Base-by-base conservation (phyloP, 2,113 vertebrate genomes). In the Rutilus rutilus region DNA sequence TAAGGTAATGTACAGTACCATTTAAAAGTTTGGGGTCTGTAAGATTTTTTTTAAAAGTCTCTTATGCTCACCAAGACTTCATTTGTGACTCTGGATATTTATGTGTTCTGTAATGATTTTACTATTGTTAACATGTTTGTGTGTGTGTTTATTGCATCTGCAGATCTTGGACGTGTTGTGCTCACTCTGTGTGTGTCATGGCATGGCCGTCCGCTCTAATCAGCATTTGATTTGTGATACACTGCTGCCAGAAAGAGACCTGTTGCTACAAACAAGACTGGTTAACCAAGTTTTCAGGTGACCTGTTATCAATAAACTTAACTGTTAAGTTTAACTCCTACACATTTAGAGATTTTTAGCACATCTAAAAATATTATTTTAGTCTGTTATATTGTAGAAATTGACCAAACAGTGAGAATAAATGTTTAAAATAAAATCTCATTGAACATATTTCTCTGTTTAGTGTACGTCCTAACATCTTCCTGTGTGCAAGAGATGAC, bases 221-320 rank as follows among this genome's bases (percentile, higher is more conserved):
- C 98, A 99, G 87, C 96, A 99, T 90, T 94, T 98, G 87, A 98
- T 99, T 89, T 98, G 97, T 92, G 96, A 99, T 91, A 97, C 96
- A 87, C 95, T 99, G 74, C 95, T 99, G 69, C 95, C 98, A 25
- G 95, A 97, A 89, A 94, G 98, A 94, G 97, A 99, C 86, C 91
- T 98, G 21, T 94, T 99, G 36, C 91, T 99, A 47, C 98, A 99
- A 91, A 98, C 97, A 1, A 95, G 96, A 3, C 95, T 99, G 67
- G 93, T 96, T 86, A 99, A 98, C 91, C 96, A 96, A 1, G 96
- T 99, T 90, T 97, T 94, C 94, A 98, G 98, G 98, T 99, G 93
- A 85, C 36, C 83, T 65, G 8, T 69, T 33, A 78, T 30, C 17
- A 33, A 11, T 17, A 30, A 52, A n/a, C 21, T 52, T 19, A 9